Conservation (phyloP, 2,888 invertebrate species). For the Archips xylosteana region DNA sequence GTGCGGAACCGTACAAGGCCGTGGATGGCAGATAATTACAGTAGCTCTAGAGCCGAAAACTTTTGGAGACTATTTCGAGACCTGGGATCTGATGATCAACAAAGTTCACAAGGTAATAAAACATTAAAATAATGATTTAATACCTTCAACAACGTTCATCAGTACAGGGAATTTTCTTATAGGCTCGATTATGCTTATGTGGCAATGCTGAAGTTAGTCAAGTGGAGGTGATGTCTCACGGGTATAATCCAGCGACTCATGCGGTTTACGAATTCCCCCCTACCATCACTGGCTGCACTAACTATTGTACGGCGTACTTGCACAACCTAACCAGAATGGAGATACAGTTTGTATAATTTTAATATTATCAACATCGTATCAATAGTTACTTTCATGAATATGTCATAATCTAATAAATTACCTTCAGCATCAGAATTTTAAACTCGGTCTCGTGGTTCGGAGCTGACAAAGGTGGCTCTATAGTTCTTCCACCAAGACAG, state of each 20-base stretch:
- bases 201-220: constrained; percentile 75
- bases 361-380: neutral
- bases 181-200: constrained; percentile 67
- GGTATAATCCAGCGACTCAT: constrained; percentile 68
- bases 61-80: constrained; percentile 73
- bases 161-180: neutral
- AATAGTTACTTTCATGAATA: neutral
- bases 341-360: constrained; percentile 66
- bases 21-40: constrained; percentile 79
- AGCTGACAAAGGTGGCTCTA: constrained; percentile 66
- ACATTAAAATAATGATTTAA: neutral
- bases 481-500: constrained; percentile 73
- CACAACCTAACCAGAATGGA: constrained; percentile 79
- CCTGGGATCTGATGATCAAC: constrained; percentile 76
- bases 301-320: constrained; percentile 72
- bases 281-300: constrained; percentile 77
- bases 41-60: constrained; percentile 75
- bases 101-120: constrained; percentile 67
- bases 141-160: neutral
- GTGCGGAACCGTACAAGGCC: constrained; percentile 74
- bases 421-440: constrained; percentile 71
- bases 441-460: constrained; percentile 73
- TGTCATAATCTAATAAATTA: constrained; percentile 3
- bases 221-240: constrained; percentile 77
- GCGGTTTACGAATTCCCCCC: constrained; percentile 77